These are phyloP conservation scores for Heliangelus exortis DNA, from an alignment of 2,797 vertebrate genomes.

Conservation along the genomic window DNA sequence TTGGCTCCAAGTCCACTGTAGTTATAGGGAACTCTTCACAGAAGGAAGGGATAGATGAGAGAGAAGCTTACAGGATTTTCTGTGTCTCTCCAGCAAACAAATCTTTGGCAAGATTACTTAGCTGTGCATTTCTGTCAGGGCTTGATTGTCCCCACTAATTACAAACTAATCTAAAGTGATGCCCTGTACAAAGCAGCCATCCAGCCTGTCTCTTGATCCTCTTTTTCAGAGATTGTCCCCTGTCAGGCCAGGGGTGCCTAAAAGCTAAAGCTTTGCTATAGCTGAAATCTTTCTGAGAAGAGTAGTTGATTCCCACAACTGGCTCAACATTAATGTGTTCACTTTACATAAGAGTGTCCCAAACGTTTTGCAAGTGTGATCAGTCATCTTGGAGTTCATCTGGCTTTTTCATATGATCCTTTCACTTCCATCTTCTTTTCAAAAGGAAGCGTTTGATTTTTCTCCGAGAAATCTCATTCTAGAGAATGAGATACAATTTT, in stretches of 20 bases:
- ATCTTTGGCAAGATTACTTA: neutral
- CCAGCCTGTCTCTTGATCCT: neutral
- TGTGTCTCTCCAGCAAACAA: neutral
- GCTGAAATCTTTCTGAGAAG: neutral
- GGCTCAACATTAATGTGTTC: neutral
- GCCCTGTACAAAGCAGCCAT: neutral
- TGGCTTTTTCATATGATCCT: neutral
- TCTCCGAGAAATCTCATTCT: neutral
- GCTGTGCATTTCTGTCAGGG: neutral
- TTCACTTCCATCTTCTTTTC: neutral
- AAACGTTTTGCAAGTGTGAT: neutral
- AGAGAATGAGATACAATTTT: neutral
- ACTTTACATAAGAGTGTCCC: neutral
- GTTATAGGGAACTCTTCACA: neutral
- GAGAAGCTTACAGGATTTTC: neutral
- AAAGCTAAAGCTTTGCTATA: neutral
- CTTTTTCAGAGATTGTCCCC: neutral
- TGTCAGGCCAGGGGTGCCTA: neutral
- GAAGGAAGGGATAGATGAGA: neutral
- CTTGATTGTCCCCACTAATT: neutral
- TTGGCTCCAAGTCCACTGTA: neutral
- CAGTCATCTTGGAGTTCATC: neutral
- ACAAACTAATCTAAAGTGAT: neutral
- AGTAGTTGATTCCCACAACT: neutral
- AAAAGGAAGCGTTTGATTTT: neutral